Conservation (phyloP, 2,113 vertebrate genomes). For the Steatornis caripensis region DNA sequence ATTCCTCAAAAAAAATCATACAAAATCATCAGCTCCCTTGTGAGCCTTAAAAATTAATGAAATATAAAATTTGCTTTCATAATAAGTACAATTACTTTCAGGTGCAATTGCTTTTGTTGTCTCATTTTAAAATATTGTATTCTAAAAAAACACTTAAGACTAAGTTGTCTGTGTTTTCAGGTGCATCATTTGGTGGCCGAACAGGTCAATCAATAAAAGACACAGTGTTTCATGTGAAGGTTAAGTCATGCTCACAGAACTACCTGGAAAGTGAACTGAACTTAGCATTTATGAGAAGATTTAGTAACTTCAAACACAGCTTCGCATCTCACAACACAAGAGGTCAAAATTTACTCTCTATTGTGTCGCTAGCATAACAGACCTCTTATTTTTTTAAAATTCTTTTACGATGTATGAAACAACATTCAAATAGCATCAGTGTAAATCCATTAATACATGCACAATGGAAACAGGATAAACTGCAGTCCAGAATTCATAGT, state of each 20-base stretch:
- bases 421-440: neutral
- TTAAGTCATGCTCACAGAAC: neutral
- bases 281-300: neutral
- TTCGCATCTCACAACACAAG: neutral
- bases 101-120: neutral
- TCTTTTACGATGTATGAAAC: neutral
- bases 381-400: neutral
- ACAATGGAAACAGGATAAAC: neutral
- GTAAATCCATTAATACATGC: neutral
- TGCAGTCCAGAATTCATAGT: neutral
- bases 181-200: neutral
- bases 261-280: neutral
- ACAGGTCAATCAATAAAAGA: neutral
- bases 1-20: neutral
- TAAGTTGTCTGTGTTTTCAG: neutral
- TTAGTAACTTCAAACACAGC: neutral
- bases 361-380: neutral
- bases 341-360: neutral
- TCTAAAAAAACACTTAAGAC: neutral
- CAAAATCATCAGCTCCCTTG: neutral
- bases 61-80: neutral
- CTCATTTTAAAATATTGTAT: neutral
- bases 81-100: neutral
- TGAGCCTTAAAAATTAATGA: neutral
- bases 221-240: no score